Evolutionary conservation across 2,797 vertebrate genomes (phyloP), one percentile per base, ranked within the genome.

Genomic region (Cossypha dichroa): DNA sequence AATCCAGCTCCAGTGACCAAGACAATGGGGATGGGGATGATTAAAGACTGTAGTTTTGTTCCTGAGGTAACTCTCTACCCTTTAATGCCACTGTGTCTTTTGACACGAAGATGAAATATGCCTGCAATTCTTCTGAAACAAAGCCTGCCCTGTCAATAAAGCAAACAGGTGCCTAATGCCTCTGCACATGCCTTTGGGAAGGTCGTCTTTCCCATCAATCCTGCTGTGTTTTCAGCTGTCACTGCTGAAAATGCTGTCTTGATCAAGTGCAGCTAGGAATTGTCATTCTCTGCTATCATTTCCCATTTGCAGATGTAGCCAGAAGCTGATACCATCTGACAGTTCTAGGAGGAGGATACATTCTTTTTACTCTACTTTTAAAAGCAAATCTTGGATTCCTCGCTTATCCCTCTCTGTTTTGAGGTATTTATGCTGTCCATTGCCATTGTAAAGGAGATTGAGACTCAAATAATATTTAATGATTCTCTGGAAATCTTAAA

Each of bases 51-150:
- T 18, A 85, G 62, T 45, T 93, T 77, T 94, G 87, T 91, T 78
- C 73, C 85, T 56, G 81, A 88, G 82, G 76, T 95, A 96, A 91
- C 60, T 90, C 60, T 93, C 85, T 91, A 83, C 82, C 81, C 58
- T 90, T 85, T 93, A 96, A 82, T 93, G 78, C 66, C 79, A 52
- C 87, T 75, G 75, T 95, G 89, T 88, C 91, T 94, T 92, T 93
- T 96, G 87, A 85, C 58, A 63, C 10, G 62, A 94, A 85, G 94
- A 91, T 94, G 92, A 96, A 94, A 96, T 88, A 91, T 89, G 62
- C 75, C 85, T 45, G 43, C 87, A 85, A 66, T 88, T 95, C 91
- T 94, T 74, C 34, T 68, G 68, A 45, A 69, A 92, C 84, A 95
- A 96, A 96, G 90, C 74, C 84, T 5, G 2, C 56, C 72, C 77